Conservation (phyloP, 1,140 invertebrate species). For the Brachionus asplanchnoidis region DNA sequence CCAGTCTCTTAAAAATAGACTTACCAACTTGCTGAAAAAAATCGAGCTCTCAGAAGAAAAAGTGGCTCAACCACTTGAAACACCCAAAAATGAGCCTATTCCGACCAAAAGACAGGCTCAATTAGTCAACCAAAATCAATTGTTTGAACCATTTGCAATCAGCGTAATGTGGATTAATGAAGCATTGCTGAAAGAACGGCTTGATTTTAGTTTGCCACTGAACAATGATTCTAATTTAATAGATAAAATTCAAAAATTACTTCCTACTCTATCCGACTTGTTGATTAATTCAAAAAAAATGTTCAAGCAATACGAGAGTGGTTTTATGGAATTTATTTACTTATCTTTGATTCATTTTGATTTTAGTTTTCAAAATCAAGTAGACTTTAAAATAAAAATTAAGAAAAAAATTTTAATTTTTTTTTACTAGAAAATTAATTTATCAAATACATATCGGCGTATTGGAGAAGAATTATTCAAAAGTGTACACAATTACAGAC, state of each 20-base stretch:
- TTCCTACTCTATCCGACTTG: conserved; percentile 50
- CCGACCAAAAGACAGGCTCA: background rate
- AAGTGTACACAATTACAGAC: background rate
- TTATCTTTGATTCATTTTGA: conserved; percentile 53
- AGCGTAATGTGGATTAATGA: background rate
- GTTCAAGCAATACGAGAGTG: conserved; percentile 45
- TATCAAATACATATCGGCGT: conserved; percentile 51
- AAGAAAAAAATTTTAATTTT: background rate
- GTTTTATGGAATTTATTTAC: conserved; percentile 54
- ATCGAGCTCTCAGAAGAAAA: background rate
- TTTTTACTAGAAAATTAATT: conserved; percentile 48
- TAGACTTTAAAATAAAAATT: conserved; percentile 45
- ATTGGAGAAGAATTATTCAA: conserved; percentile 55
- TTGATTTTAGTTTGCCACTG: background rate
- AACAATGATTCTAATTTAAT: background rate
- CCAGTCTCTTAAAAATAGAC: conserved; percentile 50
- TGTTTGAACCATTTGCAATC: conserved; percentile 29
- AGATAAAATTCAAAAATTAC: background rate
- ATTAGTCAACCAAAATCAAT: background rate
- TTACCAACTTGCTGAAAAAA: conserved; percentile 53
- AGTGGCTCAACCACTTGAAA: background rate
- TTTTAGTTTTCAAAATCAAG: conserved; percentile 45
- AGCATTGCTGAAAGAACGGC: background rate
- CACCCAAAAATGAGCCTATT: background rate
- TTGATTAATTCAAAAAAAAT: conserved; percentile 51